Base-by-base conservation (phyloP, 2,888 invertebrate genomes). In the Ypsolopha sequella region DNA sequence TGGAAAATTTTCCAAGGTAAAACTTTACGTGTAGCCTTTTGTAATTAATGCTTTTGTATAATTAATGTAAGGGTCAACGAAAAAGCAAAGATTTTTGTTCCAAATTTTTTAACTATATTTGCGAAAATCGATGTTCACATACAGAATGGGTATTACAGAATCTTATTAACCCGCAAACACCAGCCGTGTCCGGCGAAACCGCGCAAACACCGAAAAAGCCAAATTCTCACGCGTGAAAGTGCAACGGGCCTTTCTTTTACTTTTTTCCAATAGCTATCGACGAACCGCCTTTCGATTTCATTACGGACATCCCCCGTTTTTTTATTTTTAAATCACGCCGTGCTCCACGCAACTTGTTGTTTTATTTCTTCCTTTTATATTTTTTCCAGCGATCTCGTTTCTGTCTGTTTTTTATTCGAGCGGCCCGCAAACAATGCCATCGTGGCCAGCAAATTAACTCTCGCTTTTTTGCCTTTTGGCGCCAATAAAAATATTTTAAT, bases 221-320 rank as follows among this genome's bases (percentile, higher is more conserved):
- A 80, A 81, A 82, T 77, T 76, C 84, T 80, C 81, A 79, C 84
- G 80, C 84, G 85, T 74, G 85, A 86, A 86, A 86, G 86, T 86
- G 82, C 63, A 50, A 45, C 62, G 41, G 33, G 63, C 56, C 45
- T 57, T 78, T 79, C 81, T 84, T 85, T 85, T 84, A 80, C 79
- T 84, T 86, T 50, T 86, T 85, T 77, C 80, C 80, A 76, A 70
- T 76, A 75, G 82, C 76, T 75, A 86, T 86, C 85, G 85, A 85
- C 84, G 81, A 81, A 82, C 82, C 81, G 73, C 86, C 86, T 86
- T 86, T 86, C 86, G 85, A 85, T 86, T 86, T 86, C 86, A 85
- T 85, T 86, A 86, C 84, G 84, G 76, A 81, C 82, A 71, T 82
- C 80, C 81, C 75, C 63, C 63, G 67, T 73, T 84, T 82, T n/a